These are phyloP conservation scores for Lophochroa leadbeateri DNA, from an alignment of 2,113 vertebrate species.

Conservation along the genomic window DNA sequence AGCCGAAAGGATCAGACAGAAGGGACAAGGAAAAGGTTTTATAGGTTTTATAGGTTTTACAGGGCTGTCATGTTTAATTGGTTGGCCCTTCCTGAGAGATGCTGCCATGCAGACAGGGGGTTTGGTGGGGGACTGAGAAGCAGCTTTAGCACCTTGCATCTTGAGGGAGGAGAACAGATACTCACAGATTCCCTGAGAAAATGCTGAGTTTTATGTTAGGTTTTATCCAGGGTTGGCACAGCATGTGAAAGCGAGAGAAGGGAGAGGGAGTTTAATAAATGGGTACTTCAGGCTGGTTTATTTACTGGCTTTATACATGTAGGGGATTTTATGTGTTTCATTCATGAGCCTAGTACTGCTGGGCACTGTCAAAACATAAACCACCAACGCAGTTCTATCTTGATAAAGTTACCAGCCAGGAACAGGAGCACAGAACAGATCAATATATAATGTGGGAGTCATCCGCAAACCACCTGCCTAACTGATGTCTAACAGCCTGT, in stretches of 20 bases:
- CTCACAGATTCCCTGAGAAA: not conserved
- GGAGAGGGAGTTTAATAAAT: not conserved
- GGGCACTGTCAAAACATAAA: not conserved
- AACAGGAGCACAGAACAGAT: not conserved
- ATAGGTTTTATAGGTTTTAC: not conserved
- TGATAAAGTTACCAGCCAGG: slow-evolving; percentile 29
- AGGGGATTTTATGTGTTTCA: not conserved
- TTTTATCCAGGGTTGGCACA: not conserved
- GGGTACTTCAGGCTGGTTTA: not conserved
- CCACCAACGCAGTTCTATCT: not conserved
- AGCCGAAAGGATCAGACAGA: not conserved
- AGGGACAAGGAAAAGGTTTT: not conserved
- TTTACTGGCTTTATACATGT: not conserved
- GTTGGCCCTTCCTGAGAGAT: not conserved
- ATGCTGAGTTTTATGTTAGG: not conserved
- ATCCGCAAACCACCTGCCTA: slow-evolving; percentile 20
- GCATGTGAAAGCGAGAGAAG: not conserved
- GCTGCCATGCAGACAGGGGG: not conserved
- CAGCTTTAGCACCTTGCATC: not conserved
- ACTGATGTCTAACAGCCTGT: not conserved
- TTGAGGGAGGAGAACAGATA: not conserved
- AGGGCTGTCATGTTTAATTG: rapidly evolving
- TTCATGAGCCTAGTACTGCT: not conserved
- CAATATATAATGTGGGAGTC: slow-evolving; percentile 45
- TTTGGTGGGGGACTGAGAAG: not conserved